Base-by-base conservation (phyloP, 2,113 vertebrate species). In the Tragelaphus scriptus region DNA sequence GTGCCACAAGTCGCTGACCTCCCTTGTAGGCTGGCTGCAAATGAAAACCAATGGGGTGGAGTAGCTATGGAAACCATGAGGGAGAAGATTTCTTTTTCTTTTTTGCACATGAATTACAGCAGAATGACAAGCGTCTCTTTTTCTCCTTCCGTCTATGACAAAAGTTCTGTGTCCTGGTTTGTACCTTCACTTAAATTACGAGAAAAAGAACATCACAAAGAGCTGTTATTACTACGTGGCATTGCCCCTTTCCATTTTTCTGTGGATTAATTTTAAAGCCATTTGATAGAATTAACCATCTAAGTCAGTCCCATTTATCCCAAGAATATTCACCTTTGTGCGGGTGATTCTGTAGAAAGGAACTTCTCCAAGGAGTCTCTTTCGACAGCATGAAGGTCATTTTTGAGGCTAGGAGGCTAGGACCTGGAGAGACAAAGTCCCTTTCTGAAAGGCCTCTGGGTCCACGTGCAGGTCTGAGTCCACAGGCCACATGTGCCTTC, bases 31-130 rank as follows among this genome's bases (percentile, higher is more conserved):
- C 30, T 25, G 86, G 47, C 28, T 47, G 47, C 88, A 56, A 49
- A 47, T 16, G 21, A 94, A 91, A 96, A 59, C 51, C 44, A 21
- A 30, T 88, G 58, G 75, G 56, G 28, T 23, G 28, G 58, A n/a
- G 95, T 95, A 96, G 85, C 95, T 92, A 98, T 97, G 95, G 98
- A 96, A 98, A 98, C 97, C 75, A 79, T 4, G 49, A 95, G 10
- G 36, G 26, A 85, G 53, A 28, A 28, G 5, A 80, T 85, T 88
- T 85, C 79, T 81, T 94, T 75, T 49, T 71, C 87, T 90, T 88
- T n/a, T 79, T 92, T 49, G 47, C 47, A 85, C 80, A 96, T 80
- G 75, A 90, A 96, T 97, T 90, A 92, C 90, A 96, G 88, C 26
- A 95, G 95, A 95, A 90, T 88, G 88, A 90, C 85, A 90, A 58